phyloP scores from a whole-genome alignment of 2,113 vertebrate genomes.

The Bostrychus sinensis region DNA sequence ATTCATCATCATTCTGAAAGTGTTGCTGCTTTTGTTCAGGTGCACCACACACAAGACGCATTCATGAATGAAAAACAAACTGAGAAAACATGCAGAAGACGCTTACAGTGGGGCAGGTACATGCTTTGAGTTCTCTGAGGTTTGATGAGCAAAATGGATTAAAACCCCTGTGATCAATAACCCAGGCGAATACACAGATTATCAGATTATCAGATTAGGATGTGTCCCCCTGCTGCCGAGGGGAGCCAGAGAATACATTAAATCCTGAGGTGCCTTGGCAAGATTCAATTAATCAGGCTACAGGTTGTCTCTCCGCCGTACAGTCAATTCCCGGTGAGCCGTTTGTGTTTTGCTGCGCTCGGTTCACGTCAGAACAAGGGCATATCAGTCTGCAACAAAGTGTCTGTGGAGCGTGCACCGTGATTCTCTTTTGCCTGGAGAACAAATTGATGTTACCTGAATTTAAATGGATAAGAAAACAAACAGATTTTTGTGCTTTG shows the following conservation, averaged over 20 bases:
- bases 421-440: slow-evolving; percentile 43
- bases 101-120: slow-evolving; percentile 31
- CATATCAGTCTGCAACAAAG: slow-evolving; percentile 42
- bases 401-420: slow-evolving; percentile 32
- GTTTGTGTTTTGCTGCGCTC: slow-evolving; percentile 38
- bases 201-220: slow-evolving; percentile 78
- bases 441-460: slow-evolving; percentile 51
- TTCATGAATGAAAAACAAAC: slow-evolving; percentile 17
- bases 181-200: slow-evolving; percentile 76
- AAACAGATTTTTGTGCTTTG: slow-evolving; percentile 36
- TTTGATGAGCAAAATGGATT: slow-evolving; percentile 73
- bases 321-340: slow-evolving; percentile 41
- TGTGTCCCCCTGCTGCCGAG: slow-evolving; percentile 57
- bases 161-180: slow-evolving; percentile 72
- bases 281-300: slow-evolving; percentile 69
- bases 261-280: slow-evolving; percentile 52
- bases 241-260: slow-evolving; percentile 66
- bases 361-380: slow-evolving; percentile 41
- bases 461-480: slow-evolving; percentile 45
- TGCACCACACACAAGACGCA: slow-evolving; percentile 13
- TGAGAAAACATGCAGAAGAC: slow-evolving; percentile 14
- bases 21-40: slow-evolving; percentile 44
- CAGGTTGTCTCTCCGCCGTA: slow-evolving; percentile 51
- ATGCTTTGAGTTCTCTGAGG: slow-evolving; percentile 53
- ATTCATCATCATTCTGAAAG: slow-evolving; percentile 56